phyloP scores from a whole-genome alignment of 2,888 invertebrate genomes.

The Adela reaumurella region DNA sequence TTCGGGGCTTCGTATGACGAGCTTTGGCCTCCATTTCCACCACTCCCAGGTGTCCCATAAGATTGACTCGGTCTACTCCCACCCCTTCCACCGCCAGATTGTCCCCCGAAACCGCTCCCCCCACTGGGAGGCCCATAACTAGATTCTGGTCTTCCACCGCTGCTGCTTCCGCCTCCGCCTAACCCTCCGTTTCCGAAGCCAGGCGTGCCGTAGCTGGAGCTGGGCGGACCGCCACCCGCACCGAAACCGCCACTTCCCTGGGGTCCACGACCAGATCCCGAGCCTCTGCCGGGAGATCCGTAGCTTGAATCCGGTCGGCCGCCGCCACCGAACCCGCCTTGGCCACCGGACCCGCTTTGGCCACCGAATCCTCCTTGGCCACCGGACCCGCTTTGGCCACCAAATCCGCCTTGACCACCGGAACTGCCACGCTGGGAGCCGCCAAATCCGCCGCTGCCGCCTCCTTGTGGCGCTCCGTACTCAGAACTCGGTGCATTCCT shows the following conservation, averaged over 20 bases:
- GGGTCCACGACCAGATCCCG: slow-evolving; percentile 5
- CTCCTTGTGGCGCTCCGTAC: slow-evolving; percentile 30
- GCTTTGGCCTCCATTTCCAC: slow-evolving; percentile 17
- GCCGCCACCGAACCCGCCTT: slow-evolving; percentile 16
- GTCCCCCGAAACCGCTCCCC: slow-evolving; percentile 9
- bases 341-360: slow-evolving; percentile 12
- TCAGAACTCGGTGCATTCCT: slow-evolving; percentile 9
- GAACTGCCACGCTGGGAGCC: too few relatives aligned
- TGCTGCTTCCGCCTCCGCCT: slow-evolving; percentile 7
- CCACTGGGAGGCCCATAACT: slow-evolving; percentile 29
- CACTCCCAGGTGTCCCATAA: background rate
- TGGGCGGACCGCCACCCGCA: slow-evolving; percentile 2
- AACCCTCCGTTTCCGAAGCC: slow-evolving; percentile 8
- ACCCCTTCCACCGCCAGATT: background rate
- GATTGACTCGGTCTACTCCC: background rate
- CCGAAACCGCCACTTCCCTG: slow-evolving; percentile 10
- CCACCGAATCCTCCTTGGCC: slow-evolving; percentile 12
- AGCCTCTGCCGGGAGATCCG: slow-evolving; percentile 25
- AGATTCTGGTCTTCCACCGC: slow-evolving; percentile 17
- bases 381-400: slow-evolving; percentile 12
- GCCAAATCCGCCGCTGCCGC: slow-evolving; percentile 9
- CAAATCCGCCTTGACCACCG: slow-evolving; percentile 11
- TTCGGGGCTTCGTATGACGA: slow-evolving; percentile 31
- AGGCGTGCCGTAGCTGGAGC: background rate
- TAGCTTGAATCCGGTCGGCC: slow-evolving; percentile 15